Percentiles rank a stretch among this genome's conserved stretches.
Conservation (phyloP, 2,797 vertebrate genomes). For the Knipowitschia caucasica region DNA sequence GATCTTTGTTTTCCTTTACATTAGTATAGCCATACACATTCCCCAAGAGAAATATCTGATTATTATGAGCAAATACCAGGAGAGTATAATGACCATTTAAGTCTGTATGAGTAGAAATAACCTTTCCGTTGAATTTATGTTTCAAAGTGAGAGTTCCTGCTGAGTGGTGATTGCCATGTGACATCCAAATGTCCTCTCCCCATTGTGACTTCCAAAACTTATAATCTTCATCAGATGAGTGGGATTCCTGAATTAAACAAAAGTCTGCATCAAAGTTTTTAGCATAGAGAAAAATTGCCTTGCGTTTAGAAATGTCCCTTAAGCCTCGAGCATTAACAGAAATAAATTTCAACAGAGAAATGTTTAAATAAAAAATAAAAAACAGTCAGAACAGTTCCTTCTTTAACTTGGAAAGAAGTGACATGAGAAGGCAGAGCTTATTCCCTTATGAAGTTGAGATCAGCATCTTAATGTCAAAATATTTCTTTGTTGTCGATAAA, state of each 20-base stretch:
- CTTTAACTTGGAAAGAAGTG: background rate
- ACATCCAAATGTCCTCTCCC: background rate
- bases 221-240: background rate
- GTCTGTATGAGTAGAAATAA: background rate
- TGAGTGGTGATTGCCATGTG: background rate
- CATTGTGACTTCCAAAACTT: slow-evolving; percentile 1
- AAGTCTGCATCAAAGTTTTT: slow-evolving; percentile 7
- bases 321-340: background rate
- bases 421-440: background rate
- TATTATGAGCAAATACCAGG: no score
- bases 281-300: background rate
- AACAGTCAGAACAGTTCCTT: background rate
- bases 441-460: background rate
- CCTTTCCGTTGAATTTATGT: no score
- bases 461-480: background rate
- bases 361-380: background rate
- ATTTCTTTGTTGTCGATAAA: slow-evolving; percentile 7
- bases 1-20: background rate
- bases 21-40: background rate
- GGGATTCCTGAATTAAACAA: background rate
- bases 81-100: background rate
- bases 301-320: background rate
- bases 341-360: background rate
- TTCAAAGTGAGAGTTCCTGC: no score
- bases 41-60: background rate